Evolutionary conservation across 2,113 vertebrate genomes (phyloP).

Genomic region (Trichomycterus rosablanca): DNA sequence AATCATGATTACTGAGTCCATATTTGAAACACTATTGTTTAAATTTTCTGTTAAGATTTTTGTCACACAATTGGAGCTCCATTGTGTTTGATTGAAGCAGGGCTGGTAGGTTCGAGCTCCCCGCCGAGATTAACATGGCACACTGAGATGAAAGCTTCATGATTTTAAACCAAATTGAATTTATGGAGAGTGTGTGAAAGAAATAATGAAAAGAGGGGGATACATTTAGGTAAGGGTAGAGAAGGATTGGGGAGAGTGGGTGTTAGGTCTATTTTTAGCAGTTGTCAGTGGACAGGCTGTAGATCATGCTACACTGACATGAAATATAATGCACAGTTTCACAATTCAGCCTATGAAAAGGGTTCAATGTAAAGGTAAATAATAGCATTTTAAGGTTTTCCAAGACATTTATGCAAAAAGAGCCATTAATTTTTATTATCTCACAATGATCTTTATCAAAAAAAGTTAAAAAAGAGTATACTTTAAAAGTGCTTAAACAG

Average conservation of each 20-base stretch:
- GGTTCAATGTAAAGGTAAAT: no score
- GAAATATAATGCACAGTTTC: slow-evolving; percentile 17
- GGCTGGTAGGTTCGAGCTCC: not conserved
- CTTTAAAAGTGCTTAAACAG: no score
- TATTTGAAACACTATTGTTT: not conserved
- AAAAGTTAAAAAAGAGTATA: no score
- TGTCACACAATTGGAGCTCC: not conserved
- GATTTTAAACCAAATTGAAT: slow-evolving; percentile 14
- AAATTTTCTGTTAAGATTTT: not conserved
- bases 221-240: slow-evolving; percentile 9
- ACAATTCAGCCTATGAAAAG: not conserved
- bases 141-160: not conserved
- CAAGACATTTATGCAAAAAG: no score
- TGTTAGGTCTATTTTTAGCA: slow-evolving; percentile 34
- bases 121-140: not conserved
- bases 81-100: not conserved
- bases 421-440: no score
- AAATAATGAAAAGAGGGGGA: not conserved
- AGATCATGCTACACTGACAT: slow-evolving; percentile 23
- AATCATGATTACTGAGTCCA: not conserved
- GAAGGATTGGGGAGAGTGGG: slow-evolving; percentile 30
- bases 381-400: no score
- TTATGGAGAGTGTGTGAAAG: not conserved
- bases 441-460: no score
- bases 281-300: slow-evolving; percentile 31